Evolutionary conservation across 1,140 invertebrate species (phyloP), one percentile per base, ranked within the genome.

Genomic region (Drosophila pandora): DNA sequence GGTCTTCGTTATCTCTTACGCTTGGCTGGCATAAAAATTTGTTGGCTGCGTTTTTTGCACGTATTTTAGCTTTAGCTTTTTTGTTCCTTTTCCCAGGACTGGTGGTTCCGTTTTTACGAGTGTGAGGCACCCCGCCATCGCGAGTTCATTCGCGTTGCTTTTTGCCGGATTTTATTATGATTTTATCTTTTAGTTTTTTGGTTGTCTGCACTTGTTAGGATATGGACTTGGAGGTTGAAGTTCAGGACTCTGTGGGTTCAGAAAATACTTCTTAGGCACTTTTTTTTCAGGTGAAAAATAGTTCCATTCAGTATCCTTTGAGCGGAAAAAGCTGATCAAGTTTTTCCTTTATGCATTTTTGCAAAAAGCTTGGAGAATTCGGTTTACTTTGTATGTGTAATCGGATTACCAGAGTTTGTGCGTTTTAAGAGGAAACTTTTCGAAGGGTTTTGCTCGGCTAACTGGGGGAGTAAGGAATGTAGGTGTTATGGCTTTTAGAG

Each of bases 21-120:
- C 71, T 76, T 79, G 61, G 70, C 58, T 85, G 64, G 55, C 50
- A 62, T 67, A 62, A 50, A 88, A 82, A 76, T 82, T 76, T 82
- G 56, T 72, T 87, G 56, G 25, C 56, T 65, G 49, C 61, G 47
- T 55, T 68, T 75, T 70, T 75, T 61, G 28, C 30, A 55, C 74
- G 65, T 49, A 43, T 52, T 56, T 62, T 59, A 45, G 49, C 43
- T 12, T 30, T 1, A n/a, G 9, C 30, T n/a, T 25, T 47, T 30
- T 48, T 28, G 54, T 37, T 59, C 10, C 37, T 8, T 39, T 43
- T 60, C 22, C 22, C 25, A n/a, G 25, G n/a, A 63, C 21, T 59
- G 25, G 23, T 32, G 9, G 34, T n/a, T 37, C 12, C 4, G 1
- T 21, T 34, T 54, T 37, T 53, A 55, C 22, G 52, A 47, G 48